Base-by-base conservation (phyloP, 1,140 invertebrate genomes). In the Magallana angulata region DNA sequence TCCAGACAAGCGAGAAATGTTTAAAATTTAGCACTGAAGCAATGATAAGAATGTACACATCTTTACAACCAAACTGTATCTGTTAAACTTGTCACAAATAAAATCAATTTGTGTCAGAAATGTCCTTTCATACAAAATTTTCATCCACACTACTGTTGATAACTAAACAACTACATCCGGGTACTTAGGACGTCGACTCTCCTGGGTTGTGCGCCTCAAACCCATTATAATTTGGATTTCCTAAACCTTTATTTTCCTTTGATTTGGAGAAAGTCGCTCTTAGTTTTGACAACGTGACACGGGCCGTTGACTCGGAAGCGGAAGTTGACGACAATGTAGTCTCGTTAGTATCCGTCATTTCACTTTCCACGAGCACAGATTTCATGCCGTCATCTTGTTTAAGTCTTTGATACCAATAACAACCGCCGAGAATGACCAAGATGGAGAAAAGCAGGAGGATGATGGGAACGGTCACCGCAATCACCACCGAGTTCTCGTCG, bases 241-340 rank as follows among this genome's bases (percentile, higher is more conserved):
- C 82, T 60, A 89, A n/a, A 60, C 85, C 83, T 81, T 87, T 89
- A 71, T 60, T 71, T 57, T 87, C 88, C n/a, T 56, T 85, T 24
- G 88, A 60, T 89, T 89, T 89, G n/a, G 88, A 87, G 68, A 89
- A 89, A 64, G 84, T 86, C 82, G 88, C 88, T 87, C 71, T 84
- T 30, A 89, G 83, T 83, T 87, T 87, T 57, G 88, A 85, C 16
- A 89, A 84, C 24, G 88, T 89, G 71, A 89, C 85, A n/a, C 84
- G 56, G 30, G 30, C 88, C 18, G 71, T 84, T 14, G 85, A 76
- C 18, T 84, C 85, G 11, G 68, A 80, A 57, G 80, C 82, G 36
- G 76, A 59, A 12, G 81, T 59, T 24, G 85, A 30, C 36, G 88
- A 60, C 16, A 24, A 24, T 24, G 76, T 59, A 7, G 82, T 24